Evolutionary conservation across 2,888 invertebrate species (phyloP), one percentile per base, ranked within the genome.

Genomic region (Pyrrhia umbra): DNA sequence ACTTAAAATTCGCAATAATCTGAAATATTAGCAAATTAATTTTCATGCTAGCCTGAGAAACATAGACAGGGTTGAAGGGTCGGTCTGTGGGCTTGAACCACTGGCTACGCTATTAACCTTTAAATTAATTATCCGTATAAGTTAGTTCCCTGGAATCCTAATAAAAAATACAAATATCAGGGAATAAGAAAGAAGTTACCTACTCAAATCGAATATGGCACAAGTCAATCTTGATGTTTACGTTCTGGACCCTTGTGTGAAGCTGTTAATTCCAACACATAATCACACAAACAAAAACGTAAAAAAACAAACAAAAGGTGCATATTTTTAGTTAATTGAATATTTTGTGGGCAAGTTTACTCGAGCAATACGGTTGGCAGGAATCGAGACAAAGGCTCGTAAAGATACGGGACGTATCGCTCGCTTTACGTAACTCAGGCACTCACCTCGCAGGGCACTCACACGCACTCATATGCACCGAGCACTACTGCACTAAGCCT

Each of bases 331-430:
- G 45, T 58, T 62, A 68, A 69, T 68, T 75, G 30, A 66, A 47
- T 50, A 63, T 73, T 79, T 46, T 76, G 82, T 77, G 56, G 39
- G 42, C 34, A 73, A 77, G 52, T 69, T 75, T 87, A 84, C 84
- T 60, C 64, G 78, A 69, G 77, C 79, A 82, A 75, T 83, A 84
- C 81, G 87, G 88, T 88, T 88, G 86, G 88, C 82, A 88, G 90
- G 87, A 85, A 86, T 88, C 90, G 79, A 90, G 87, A 93, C 93
- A 93, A 93, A 92, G 93, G 92, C 85, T 90, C 92, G 89, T 93
- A 93, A 93, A 93, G 90, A 92, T 91, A 91, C 84, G 88, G 85
- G 85, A 80, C 80, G 80, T 83, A 82, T 82, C 81, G 83, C 68
- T 76, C 69, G 75, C 71, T 82, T 82, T 83, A 79, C 83, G 85